phyloP scores from a whole-genome alignment of 2,888 invertebrate species.

The Meteorus colon region DNA sequence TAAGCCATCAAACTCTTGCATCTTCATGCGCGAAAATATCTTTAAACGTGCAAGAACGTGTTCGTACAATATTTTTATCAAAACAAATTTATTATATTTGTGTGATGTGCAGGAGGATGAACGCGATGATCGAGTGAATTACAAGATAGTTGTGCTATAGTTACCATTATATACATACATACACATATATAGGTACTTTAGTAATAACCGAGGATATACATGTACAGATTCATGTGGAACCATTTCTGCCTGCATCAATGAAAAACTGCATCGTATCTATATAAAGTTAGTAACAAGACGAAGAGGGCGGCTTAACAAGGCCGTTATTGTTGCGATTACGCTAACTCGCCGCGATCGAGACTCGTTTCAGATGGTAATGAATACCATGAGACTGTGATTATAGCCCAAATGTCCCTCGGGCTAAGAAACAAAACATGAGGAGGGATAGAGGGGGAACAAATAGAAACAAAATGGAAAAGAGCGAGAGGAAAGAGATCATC shows the following conservation, averaged over 20 bases:
- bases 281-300: constrained; percentile 55
- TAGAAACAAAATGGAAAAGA: neutral
- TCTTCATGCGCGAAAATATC: neutral
- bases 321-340: constrained; percentile 64
- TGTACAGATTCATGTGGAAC: no score
- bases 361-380: constrained; percentile 58
- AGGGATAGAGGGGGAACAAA: neutral
- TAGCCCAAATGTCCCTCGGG: constrained; percentile 53
- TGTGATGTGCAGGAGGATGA: neutral
- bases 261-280: neutral
- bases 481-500: constrained; percentile 27
- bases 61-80: neutral
- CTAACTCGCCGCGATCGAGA: constrained; percentile 60
- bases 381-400: constrained; percentile 58
- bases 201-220: no score
- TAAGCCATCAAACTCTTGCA: neutral
- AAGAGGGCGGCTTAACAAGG: constrained; percentile 61
- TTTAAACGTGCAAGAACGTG: neutral
- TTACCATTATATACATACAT: neutral
- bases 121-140: constrained; percentile 3
- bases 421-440: constrained; percentile 22
- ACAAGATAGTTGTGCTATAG: constrained; percentile 4
- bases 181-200: neutral
- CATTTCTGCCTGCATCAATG: no score
- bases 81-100: neutral